Base-by-base conservation (phyloP, 2,113 vertebrate genomes). In the Pelvicachromis taeniatus region DNA sequence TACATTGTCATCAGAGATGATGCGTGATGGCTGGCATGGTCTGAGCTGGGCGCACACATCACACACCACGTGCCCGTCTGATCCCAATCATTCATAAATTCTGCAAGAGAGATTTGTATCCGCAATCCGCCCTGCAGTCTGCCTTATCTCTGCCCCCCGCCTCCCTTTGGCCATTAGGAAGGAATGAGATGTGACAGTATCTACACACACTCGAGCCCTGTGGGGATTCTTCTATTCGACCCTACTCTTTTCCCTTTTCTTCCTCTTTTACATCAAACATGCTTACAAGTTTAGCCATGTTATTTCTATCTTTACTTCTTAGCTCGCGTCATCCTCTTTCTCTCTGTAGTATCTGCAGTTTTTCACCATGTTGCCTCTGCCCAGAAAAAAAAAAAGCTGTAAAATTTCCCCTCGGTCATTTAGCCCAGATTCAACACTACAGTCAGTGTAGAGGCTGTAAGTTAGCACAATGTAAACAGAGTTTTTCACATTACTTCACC, bases 41-140 rank as follows among this genome's bases (percentile, higher is more conserved):
- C 84, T 53, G 58, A 88, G 54, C 78, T 5, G 83, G 84, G 61
- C 58, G 1, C 77, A 50, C 85, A 84, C 88, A 91, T 95, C 59
- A 4, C 33, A 1, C 19, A 63, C 91, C 94, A 94, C 89, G 88
- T 95, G 92, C 84, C 87, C 86, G 79, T 85, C 83, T 90, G 94
- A 96, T 96, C 90, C 87, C 93, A 95, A 95, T 96, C 94, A 96
- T 95, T 95, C 93, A 96, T 92, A 95, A 95, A 95, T 92, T 88
- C 91, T 88, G 83, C 88, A 54, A 11, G 78, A 40, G 84, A 93
- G 89, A 91, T 92, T 83, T 70, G 80, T 83, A 92, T 94, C 94
- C 58, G n/a, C 83, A 52, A 59, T 92, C 87, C 86, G 31, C 89
- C 88, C 88, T 82, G 78, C 59, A 75, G 77, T 86, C 73, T 55